These are phyloP conservation scores for Morinoia aosen DNA, from an alignment of 2,888 invertebrate genomes.

Conservation along the genomic window DNA sequence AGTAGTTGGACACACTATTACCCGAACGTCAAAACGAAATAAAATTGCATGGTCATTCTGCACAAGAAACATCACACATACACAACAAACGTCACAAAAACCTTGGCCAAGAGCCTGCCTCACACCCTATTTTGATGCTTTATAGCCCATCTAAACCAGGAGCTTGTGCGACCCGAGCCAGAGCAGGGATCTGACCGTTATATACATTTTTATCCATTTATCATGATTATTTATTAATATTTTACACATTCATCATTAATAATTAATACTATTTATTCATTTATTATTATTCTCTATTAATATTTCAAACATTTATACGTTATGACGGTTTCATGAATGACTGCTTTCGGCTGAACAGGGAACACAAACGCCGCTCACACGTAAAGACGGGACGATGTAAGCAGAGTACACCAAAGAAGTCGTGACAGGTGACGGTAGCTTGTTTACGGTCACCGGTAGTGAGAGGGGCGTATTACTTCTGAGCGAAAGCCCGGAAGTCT, in stretches of 20 bases:
- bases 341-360: not conserved
- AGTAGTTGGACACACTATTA: not conserved
- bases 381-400: not conserved
- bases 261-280: too few species aligned
- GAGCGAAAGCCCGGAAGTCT: not conserved
- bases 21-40: not conserved
- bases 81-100: not conserved
- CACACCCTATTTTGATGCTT: not conserved
- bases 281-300: too few species aligned
- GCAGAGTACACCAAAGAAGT: not conserved
- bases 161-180: not conserved
- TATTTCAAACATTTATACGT: too few species aligned
- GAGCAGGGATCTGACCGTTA: not conserved
- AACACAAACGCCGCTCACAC: not conserved
- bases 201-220: not conserved
- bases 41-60: not conserved
- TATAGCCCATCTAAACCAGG: not conserved
- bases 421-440: not conserved
- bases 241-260: too few species aligned
- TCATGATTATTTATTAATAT: too few species aligned
- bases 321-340: not conserved
- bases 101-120: not conserved
- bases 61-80: not conserved
- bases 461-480: not conserved
- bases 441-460: not conserved